Percentiles rank a stretch among this genome's conserved stretches.
These are phyloP conservation scores for Boulengeromyrus knoepffleri DNA, from an alignment of 2,113 vertebrate genomes.

Conservation along the genomic window DNA sequence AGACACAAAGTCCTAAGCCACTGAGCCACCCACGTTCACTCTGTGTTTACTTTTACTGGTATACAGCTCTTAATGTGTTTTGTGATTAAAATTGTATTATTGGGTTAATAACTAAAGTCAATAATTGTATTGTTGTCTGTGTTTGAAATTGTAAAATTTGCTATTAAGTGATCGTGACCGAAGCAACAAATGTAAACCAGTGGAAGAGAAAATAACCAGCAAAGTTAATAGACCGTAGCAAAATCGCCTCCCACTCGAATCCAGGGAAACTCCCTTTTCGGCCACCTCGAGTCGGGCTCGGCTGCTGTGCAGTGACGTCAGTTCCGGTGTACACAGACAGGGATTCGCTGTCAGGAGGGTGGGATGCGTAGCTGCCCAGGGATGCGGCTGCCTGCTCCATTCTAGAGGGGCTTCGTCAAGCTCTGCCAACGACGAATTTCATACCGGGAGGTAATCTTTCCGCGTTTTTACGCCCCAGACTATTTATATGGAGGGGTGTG, in stretches of 20 bases:
- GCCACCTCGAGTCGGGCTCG: not conserved
- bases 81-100: not conserved
- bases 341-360: conserved; percentile 65
- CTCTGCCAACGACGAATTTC: not conserved
- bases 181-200: not conserved
- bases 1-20: not conserved
- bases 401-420: conserved; percentile 26
- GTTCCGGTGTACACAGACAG: conserved; percentile 66
- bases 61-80: not conserved
- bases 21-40: not conserved
- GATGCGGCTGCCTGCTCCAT: conserved; percentile 42
- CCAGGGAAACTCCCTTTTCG: conserved; percentile 23
- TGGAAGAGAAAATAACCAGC: not conserved
- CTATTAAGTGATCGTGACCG: not conserved
- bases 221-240: not conserved
- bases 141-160: not conserved
- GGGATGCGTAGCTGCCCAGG: conserved; percentile 66
- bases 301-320: conserved; percentile 18
- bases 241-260: conserved; percentile 9
- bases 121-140: not conserved
- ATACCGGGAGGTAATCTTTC: not conserved
- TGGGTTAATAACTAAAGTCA: not conserved
- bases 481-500: not conserved
- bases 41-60: not conserved
- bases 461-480: not conserved